phyloP scores from a whole-genome alignment of 2,113 vertebrate genomes.

The Burhinus oedicnemus region DNA sequence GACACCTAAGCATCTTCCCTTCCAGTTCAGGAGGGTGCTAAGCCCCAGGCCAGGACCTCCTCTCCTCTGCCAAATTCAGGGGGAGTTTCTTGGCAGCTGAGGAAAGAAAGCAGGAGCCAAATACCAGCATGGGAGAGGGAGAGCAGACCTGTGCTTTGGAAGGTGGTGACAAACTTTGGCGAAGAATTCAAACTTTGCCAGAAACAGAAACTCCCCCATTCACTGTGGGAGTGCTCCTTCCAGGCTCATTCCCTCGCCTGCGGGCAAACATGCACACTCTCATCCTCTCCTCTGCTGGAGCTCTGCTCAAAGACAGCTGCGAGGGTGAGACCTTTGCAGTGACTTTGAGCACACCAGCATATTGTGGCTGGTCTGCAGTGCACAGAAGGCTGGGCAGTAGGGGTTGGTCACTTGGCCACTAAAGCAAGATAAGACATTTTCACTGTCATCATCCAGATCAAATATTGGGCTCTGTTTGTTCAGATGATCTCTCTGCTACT shows the following conservation, averaged over 20 bases:
- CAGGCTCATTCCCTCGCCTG: background rate
- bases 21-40: background rate
- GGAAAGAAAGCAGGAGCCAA: slow-evolving; percentile 23
- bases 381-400: slow-evolving; percentile 33
- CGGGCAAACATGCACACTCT: background rate
- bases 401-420: background rate
- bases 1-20: background rate
- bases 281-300: background rate
- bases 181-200: background rate
- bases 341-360: background rate
- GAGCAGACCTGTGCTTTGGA: background rate
- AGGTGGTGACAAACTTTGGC: slow-evolving; percentile 30
- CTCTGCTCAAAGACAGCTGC: background rate
- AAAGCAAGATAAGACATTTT: background rate
- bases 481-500: background rate
- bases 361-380: fast-evolving
- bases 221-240: background rate
- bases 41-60: background rate
- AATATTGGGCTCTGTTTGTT: background rate
- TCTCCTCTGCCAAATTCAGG: background rate
- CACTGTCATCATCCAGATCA: background rate
- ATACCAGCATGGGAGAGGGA: background rate
- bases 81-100: background rate
- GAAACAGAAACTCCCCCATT: background rate
- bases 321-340: background rate